Conservation (phyloP, 2,888 invertebrate species). For the Salticus scenicus region DNA sequence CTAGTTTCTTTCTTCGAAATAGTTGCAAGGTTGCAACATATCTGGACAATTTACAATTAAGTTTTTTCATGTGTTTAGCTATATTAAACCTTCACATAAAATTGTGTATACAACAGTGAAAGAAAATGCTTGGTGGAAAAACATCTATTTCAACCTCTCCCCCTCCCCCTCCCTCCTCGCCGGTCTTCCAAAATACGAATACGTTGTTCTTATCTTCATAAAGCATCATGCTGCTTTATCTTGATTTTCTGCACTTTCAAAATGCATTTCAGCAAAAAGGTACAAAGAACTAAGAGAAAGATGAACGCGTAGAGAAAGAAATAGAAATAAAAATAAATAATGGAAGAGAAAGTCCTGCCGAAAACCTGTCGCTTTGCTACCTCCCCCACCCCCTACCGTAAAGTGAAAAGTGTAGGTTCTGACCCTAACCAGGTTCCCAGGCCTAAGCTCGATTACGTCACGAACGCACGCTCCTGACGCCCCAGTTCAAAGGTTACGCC, state of each 20-base stretch:
- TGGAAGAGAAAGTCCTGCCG: constrained; percentile 21
- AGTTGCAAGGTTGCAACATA: too few species aligned
- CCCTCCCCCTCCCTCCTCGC: constrained; percentile 27
- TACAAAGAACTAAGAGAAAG: background rate
- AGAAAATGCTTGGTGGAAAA: too few species aligned
- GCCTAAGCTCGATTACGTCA: constrained; percentile 68
- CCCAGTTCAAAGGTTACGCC: constrained; percentile 43
- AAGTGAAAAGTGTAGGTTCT: constrained; percentile 34
- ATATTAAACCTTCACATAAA: too few species aligned
- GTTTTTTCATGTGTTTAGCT: too few species aligned
- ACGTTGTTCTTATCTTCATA: background rate
- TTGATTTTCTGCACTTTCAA: constrained; percentile 58
- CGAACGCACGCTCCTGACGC: constrained; percentile 51
- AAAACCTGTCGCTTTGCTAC: constrained; percentile 52
- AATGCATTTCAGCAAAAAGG: background rate
- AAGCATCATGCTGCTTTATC: constrained; percentile 40
- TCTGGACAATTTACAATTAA: too few species aligned
- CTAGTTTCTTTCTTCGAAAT: too few species aligned
- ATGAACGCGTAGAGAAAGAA: constrained; percentile 25
- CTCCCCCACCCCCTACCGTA: background rate
- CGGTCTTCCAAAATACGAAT: background rate
- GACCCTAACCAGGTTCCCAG: constrained; percentile 63
- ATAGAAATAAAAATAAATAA: constrained; percentile 24
- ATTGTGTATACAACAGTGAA: too few species aligned
- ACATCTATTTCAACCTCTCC: too few species aligned